phyloP scores from a whole-genome alignment of 2,888 invertebrate species.

The Phyllotreta cruciferae region DNA sequence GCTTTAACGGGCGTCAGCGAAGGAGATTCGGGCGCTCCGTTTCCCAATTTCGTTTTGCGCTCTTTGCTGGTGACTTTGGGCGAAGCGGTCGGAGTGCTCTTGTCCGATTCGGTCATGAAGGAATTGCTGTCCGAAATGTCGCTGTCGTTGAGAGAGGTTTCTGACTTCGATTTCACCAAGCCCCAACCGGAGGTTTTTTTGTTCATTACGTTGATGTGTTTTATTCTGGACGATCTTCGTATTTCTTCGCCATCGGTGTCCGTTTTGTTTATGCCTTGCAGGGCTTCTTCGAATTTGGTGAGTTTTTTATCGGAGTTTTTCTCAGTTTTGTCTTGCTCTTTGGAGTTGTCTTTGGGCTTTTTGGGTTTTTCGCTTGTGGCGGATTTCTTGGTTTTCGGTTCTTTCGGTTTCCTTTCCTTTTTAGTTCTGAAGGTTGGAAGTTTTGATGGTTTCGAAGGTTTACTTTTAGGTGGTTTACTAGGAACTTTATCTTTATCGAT shows the following conservation, averaged over 20 bases:
- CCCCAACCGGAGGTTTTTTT: slow-evolving; percentile 72
- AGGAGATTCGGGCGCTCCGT: slow-evolving; percentile 25
- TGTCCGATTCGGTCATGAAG: slow-evolving; percentile 46
- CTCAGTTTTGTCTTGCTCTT: slow-evolving; percentile 24
- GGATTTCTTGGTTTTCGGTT: slow-evolving; percentile 23
- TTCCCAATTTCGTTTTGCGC: slow-evolving; percentile 37
- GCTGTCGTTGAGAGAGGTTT: slow-evolving; percentile 58
- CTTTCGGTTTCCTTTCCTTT: slow-evolving; percentile 25
- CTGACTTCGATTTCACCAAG: slow-evolving; percentile 63
- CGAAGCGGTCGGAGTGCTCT: slow-evolving; percentile 39
- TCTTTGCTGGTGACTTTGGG: slow-evolving; percentile 38
- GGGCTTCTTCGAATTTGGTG: slow-evolving; percentile 24
- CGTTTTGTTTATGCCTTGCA: slow-evolving; percentile 21
- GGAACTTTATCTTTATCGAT: slow-evolving; percentile 12
- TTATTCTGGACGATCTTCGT: slow-evolving; percentile 77
- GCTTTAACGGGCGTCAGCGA: slow-evolving; percentile 29
- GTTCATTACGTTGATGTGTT: slow-evolving; percentile 74
- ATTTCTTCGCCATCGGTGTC: slow-evolving; percentile 56
- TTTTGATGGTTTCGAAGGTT: slow-evolving; percentile 24
- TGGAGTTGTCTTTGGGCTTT: slow-evolving; percentile 33
- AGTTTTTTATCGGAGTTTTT: slow-evolving; percentile 29
- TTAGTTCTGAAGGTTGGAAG: slow-evolving; percentile 20
- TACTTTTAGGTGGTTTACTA: slow-evolving; percentile 19
- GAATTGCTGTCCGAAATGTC: slow-evolving; percentile 66
- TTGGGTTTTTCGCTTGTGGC: slow-evolving; percentile 4